phyloP scores from a whole-genome alignment of 2,797 vertebrate genomes.

The Enteromius unitaeniatus region DNA sequence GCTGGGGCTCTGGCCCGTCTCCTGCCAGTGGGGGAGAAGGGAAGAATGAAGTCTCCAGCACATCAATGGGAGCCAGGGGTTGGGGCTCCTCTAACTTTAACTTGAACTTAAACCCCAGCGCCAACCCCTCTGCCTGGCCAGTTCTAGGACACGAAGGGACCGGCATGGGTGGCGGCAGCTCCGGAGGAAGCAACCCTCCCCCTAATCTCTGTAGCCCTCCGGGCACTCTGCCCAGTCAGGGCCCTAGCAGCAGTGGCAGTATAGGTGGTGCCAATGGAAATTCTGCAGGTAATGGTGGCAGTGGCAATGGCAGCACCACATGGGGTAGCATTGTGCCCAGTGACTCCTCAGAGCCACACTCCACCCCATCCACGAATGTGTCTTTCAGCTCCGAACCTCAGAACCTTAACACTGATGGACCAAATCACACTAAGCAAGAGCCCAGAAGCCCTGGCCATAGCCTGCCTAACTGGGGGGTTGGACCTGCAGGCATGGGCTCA shows the following conservation, averaged over 20 bases:
- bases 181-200: slow-evolving; percentile 86
- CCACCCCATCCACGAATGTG: slow-evolving; percentile 93
- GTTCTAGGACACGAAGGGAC: slow-evolving; percentile 91
- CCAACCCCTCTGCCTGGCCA: slow-evolving; percentile 97
- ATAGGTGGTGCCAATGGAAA: slow-evolving; percentile 78
- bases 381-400: slow-evolving; percentile 99
- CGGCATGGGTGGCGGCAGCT: slow-evolving; percentile 88
- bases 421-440: slow-evolving; percentile 94
- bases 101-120: slow-evolving; percentile 98
- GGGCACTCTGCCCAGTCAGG: slow-evolving; percentile 51
- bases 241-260: slow-evolving; percentile 64
- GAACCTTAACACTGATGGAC: slow-evolving; percentile 99
- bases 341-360: slow-evolving; percentile 84
- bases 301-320: slow-evolving; percentile 84
- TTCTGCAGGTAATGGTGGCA: slow-evolving; percentile 85
- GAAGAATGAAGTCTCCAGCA: slow-evolving; percentile 85
- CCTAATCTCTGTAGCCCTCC: slow-evolving; percentile 75
- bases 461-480: slow-evolving; percentile 89
- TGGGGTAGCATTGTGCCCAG: slow-evolving; percentile 89
- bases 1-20: slow-evolving; percentile 84
- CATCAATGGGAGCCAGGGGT: slow-evolving; percentile 86
- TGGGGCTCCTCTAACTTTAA: slow-evolving; percentile 93
- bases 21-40: slow-evolving; percentile 77
- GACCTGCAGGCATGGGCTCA: slow-evolving; percentile 74
- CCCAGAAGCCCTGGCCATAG: slow-evolving; percentile 83